A percentile compares a stretch with the other conserved stretches of the same genome.
Evolutionary conservation across 2,797 vertebrate genomes (phyloP).

Genomic region (Malacoctenus gilli): DNA sequence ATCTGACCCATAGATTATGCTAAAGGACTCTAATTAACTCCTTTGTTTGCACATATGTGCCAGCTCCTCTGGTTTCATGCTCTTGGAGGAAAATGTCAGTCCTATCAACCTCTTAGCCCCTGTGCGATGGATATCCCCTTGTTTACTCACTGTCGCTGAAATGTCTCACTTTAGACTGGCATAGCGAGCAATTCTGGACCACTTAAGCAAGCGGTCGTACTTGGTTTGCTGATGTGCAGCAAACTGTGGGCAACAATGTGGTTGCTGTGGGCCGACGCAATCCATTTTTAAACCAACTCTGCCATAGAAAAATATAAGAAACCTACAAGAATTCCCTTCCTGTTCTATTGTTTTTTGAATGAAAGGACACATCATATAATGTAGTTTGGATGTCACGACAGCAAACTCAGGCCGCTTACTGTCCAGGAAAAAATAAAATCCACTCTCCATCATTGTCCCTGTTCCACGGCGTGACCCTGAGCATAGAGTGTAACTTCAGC

Average conservation of each 20-base stretch:
- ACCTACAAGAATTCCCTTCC: too few relatives aligned
- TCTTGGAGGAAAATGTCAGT: slow-evolving; percentile 18
- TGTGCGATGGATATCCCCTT: neutral
- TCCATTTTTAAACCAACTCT: too few relatives aligned
- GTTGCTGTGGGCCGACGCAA: too few relatives aligned
- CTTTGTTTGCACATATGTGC: slow-evolving; percentile 60
- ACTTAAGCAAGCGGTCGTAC: too few relatives aligned
- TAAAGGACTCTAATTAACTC: slow-evolving; percentile 57
- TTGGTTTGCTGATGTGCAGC: too few relatives aligned
- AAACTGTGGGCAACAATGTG: too few relatives aligned
- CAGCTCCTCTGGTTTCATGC: slow-evolving; percentile 21
- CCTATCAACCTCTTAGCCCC: slow-evolving; percentile 8
- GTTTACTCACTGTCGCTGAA: slow-evolving; percentile 4
- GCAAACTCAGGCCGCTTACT: neutral
- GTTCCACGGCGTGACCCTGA: slow-evolving; percentile 20
- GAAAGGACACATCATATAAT: neutral
- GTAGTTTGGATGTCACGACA: neutral
- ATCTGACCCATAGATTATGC: slow-evolving; percentile 47
- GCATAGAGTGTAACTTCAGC: slow-evolving; percentile 6
- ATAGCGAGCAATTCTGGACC: too few relatives aligned
- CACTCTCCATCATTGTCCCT: too few relatives aligned
- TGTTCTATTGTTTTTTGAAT: too few relatives aligned
- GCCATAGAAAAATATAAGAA: too few relatives aligned
- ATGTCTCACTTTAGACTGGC: too few relatives aligned
- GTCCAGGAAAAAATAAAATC: neutral